Base-by-base conservation (phyloP, 2,888 invertebrate genomes). In the Lampropteryx suffumata region DNA sequence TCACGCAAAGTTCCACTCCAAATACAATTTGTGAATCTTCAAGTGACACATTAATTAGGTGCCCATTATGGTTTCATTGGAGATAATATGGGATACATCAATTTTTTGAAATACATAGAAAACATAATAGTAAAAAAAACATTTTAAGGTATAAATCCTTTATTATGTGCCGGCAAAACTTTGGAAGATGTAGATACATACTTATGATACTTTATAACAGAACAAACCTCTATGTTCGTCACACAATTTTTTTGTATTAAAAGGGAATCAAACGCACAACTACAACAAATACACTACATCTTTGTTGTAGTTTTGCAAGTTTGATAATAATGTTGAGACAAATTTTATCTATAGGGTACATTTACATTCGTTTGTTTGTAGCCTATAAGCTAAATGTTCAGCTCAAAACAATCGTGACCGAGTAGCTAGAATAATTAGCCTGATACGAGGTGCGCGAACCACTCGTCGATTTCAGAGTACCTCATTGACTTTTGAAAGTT, bases 401-500 rank as follows among this genome's bases (percentile, higher is more conserved):
- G 61, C 74, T 76, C 71, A 62, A 76, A 77, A 79, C 73, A 82
- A 73, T 86, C 85, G 88, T 87, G 87, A 86, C 79, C 64, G 61
- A 69, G 62, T 67, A 67, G 76, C 69, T 71, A 72, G 72, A 82
- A 82, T 88, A 87, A 86, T 88, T 88, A 87, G 84, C 69, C 61
- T 73, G 73, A 76, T 76, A 71, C 71, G 68, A 68, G 60, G 73
- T 73, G 70, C 70, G 66, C 63, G 65, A 69, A 71, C 68, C 64
- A 67, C 70, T 76, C 73, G 75, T 70, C 69, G 77, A 84, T 85
- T 84, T 84, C 84, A 82, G 75, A 81, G 82, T 79, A 77, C 82
- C 79, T 80, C 80, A 80, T 80, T 79, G 76, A 75, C 74, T 82
- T 85, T 86, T 84, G 85, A 88, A 88, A 89, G 85, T 85, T 80